Evolutionary conservation across 2,113 vertebrate genomes (phyloP).

Genomic region (Penelope pileata): DNA sequence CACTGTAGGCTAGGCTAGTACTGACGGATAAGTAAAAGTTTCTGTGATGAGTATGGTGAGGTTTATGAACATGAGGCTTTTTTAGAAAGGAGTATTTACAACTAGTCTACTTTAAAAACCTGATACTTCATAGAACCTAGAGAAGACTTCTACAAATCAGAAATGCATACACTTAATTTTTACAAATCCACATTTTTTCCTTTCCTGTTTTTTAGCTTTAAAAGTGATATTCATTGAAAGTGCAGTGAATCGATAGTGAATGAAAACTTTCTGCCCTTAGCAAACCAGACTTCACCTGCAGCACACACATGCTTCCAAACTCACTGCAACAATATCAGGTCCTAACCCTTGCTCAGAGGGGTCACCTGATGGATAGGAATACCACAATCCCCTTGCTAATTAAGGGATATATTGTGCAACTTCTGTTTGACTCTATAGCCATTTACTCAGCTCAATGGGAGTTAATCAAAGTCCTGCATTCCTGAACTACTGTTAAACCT

Average conservation of each 20-base stretch:
- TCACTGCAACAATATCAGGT: slow-evolving; percentile 3
- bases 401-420: slow-evolving; percentile 20
- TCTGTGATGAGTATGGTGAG: background rate
- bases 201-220: background rate
- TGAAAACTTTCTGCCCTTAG: background rate
- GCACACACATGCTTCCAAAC: background rate
- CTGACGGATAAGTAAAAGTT: background rate
- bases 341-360: slow-evolving; percentile 38
- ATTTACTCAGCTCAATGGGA: slow-evolving; percentile 35
- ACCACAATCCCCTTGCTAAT: slow-evolving; percentile 43
- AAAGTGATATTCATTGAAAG: background rate
- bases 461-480: slow-evolving; percentile 7
- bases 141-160: background rate
- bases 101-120: background rate
- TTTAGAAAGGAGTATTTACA: background rate
- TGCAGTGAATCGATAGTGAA: background rate
- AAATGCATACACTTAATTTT: background rate
- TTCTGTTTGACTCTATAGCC: background rate
- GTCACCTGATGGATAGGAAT: slow-evolving; percentile 55
- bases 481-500: slow-evolving; percentile 25
- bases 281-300: slow-evolving; percentile 26
- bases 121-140: background rate
- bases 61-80: background rate
- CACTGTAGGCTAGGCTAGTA: background rate
- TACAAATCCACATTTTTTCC: background rate